A percentile compares a stretch with the other conserved stretches of the same genome.
These are phyloP conservation scores for Drosophila austrosaltans DNA, from an alignment of 2,888 invertebrate genomes.

Conservation along the genomic window DNA sequence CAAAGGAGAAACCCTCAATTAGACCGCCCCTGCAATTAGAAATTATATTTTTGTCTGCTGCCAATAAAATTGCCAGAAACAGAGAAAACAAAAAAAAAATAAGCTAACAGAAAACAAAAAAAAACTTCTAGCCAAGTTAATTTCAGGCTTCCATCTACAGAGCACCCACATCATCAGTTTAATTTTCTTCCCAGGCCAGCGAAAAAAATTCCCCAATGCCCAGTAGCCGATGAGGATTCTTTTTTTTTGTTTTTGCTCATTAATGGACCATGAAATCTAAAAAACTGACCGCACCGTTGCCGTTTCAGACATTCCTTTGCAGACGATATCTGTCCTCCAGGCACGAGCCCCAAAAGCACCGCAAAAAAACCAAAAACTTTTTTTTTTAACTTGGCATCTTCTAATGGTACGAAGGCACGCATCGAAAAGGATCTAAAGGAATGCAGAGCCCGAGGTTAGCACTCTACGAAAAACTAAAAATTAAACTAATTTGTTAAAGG, in stretches of 20 bases:
- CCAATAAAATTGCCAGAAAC: constrained; percentile 21
- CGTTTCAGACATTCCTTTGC: constrained; percentile 58
- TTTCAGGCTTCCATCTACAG: constrained; percentile 26
- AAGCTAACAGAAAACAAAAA: background rate
- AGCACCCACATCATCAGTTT: constrained; percentile 60
- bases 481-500: constrained; percentile 18
- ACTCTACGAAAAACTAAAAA: background rate
- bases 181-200: constrained; percentile 22
- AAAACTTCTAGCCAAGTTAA: constrained; percentile 35
- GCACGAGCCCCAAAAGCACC: constrained; percentile 52
- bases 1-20: constrained; percentile 70
- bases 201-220: constrained; percentile 46
- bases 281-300: constrained; percentile 53
- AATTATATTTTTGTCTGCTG: constrained; percentile 38
- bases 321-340: constrained; percentile 56
- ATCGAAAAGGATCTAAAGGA: constrained; percentile 18
- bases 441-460: constrained; percentile 18
- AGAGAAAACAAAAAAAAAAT: background rate
- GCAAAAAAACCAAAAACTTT: constrained; percentile 28
- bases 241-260: constrained; percentile 27
- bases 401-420: constrained; percentile 50
- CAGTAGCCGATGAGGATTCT: constrained; percentile 38
- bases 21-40: constrained; percentile 80
- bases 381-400: constrained; percentile 20
- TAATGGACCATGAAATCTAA: constrained; percentile 81